Conservation (phyloP, 2,888 invertebrate genomes). For the Caenorhabditis sp. region DNA sequence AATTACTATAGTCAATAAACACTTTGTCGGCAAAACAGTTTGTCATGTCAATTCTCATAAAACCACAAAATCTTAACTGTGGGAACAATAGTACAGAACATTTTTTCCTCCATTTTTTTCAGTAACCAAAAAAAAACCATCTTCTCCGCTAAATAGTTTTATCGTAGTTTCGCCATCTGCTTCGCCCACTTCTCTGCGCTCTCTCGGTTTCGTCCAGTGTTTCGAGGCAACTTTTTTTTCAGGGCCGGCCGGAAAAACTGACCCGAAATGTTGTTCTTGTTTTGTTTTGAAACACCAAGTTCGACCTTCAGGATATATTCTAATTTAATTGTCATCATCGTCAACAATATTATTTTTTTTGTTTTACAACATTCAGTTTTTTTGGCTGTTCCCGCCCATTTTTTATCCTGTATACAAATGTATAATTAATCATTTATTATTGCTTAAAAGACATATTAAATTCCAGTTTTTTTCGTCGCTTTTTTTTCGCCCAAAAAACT, state of each 20-base stretch:
- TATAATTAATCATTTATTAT: neutral
- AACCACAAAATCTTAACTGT: too few species aligned
- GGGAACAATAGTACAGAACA: too few species aligned
- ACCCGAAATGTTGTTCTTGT: neutral
- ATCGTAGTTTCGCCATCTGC: conserved; percentile 30
- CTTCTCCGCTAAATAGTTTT: neutral
- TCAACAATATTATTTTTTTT: too few species aligned
- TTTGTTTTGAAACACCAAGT: too few species aligned
- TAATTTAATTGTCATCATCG: neutral
- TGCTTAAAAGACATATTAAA: neutral
- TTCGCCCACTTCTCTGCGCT: neutral
- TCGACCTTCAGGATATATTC: neutral
- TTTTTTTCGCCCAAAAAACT: neutral
- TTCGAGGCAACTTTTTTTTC: neutral
- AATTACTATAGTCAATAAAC: too few species aligned
- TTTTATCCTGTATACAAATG: neutral
- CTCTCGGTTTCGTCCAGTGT: neutral
- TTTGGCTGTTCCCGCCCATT: neutral
- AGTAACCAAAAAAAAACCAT: neutral
- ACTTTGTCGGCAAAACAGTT: too few species aligned
- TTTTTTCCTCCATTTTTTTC: neutral
- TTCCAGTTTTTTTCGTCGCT: neutral
- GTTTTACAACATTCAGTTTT: neutral
- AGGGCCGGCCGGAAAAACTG: neutral
- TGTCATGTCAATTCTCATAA: too few species aligned